Conservation (phyloP, 2,888 invertebrate genomes). For the Epiblema foenella region DNA sequence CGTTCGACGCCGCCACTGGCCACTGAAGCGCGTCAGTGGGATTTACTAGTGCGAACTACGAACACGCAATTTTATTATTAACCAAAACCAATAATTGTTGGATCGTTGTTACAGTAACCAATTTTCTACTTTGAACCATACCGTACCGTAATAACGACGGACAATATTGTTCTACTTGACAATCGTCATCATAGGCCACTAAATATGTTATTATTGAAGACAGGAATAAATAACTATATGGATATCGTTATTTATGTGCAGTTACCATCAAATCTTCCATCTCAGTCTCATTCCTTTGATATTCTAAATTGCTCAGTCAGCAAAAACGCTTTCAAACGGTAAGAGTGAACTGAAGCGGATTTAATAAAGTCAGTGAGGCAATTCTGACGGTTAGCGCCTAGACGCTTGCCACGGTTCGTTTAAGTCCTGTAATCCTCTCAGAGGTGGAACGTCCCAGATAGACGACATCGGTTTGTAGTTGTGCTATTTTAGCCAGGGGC, state of each 20-base stretch:
- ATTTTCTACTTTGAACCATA: neutral
- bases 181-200: neutral
- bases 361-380: slow-evolving; percentile 33
- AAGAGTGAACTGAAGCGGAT: slow-evolving; percentile 21
- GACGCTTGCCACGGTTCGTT: slow-evolving; percentile 27
- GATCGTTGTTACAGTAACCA: neutral
- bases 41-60: no score
- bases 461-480: slow-evolving; percentile 21
- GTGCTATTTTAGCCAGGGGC: slow-evolving; percentile 6
- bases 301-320: slow-evolving; percentile 5
- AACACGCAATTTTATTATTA: neutral
- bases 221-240: neutral
- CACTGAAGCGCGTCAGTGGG: no score
- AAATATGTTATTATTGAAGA: neutral
- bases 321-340: slow-evolving; percentile 16
- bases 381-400: slow-evolving; percentile 26
- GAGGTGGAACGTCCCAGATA: slow-evolving; percentile 12
- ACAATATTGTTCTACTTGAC: neutral
- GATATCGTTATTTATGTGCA: neutral
- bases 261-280: neutral
- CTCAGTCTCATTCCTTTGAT: neutral
- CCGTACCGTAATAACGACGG: neutral
- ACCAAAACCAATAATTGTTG: neutral
- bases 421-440: slow-evolving; percentile 20
- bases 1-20: no score